Base-by-base conservation (phyloP, 2,113 vertebrate genomes). In the Clupea harengus region DNA sequence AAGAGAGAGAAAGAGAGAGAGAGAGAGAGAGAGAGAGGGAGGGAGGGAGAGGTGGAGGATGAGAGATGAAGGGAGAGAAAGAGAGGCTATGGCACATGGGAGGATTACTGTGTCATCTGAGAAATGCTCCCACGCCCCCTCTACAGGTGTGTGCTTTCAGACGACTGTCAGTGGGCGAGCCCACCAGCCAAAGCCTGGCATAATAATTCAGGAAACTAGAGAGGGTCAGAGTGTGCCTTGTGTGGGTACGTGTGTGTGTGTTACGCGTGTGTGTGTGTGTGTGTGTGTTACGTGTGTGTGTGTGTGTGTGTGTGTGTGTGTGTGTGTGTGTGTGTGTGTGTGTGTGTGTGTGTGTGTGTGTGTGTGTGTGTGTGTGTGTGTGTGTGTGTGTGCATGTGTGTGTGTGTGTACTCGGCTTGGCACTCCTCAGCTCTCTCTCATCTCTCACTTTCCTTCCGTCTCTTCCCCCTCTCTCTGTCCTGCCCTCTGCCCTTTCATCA, bases 111-210 rank as follows among this genome's bases (percentile, higher is more conserved):
- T 85, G 86, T 86, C 89, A 86, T 45, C 50, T 54, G 82, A 86
- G 83, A 85, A 85, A 85, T 86, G 60, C 45, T 67, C 81, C 25
- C 47, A 6, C 28, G 57, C 49, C 20, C 81, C 25, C 3, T 83
- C 85, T 82, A 89, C 90, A 92, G 88, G 90, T 92, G 86, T 87
- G 85, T 52, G 46, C 60, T 84, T 88, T 90, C 20, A 87, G 78
- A 85, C 4, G 72, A 52, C 18, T 67, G 86, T 60, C 49, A 54
- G 9, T 4, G 13, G 85, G 84, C 84, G 20, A 17, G 86, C 60
- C 50, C 89, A 20, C 82, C 20, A 60, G 81, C 32, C 25, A 80
- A 17, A 49, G 54, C 47, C 81, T 22, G 17, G 54, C 54, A 87
- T 86, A 81, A 50, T 52, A 78, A 89, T 50, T 88, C 54, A 81